Percentiles rank a stretch among this genome's conserved stretches.
These are phyloP conservation scores for Pitta sordida DNA, from an alignment of 2,113 vertebrate species.

Conservation along the genomic window DNA sequence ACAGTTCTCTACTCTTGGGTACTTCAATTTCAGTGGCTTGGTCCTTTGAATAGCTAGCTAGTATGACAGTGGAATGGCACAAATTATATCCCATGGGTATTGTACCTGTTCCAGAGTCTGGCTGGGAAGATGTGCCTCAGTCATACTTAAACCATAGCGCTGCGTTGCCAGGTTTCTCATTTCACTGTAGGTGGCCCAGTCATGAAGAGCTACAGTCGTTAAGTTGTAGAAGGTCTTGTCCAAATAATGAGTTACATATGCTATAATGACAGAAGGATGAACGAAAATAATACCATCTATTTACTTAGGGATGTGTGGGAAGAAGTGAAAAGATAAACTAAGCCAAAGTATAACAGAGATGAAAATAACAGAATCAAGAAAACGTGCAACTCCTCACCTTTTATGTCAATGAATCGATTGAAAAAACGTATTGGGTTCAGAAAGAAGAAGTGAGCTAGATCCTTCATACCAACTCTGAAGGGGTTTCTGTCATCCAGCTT, in stretches of 20 bases:
- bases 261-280: constrained; percentile 63
- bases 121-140: constrained; percentile 95
- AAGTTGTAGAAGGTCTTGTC: constrained; percentile 99
- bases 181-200: constrained; percentile 99
- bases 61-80: not conserved
- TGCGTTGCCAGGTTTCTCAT: constrained; percentile 97
- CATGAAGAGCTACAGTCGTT: constrained; percentile 95
- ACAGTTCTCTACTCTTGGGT: not conserved
- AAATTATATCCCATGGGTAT: not conserved
- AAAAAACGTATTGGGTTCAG: constrained; percentile 96
- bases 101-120: constrained; percentile 97
- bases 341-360: not conserved
- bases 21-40: not conserved
- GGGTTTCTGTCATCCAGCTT: constrained; percentile 97
- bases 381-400: constrained; percentile 73
- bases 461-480: constrained; percentile 96
- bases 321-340: not conserved
- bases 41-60: not conserved
- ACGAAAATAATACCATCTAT: not conserved
- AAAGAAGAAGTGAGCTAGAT: constrained; percentile 94
- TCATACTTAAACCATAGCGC: constrained; percentile 93
- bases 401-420: constrained; percentile 96
- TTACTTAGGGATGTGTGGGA: not conserved
- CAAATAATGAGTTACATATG: constrained; percentile 95
- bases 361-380: not conserved